These are phyloP conservation scores for Atethmia centrago DNA, from an alignment of 2,888 invertebrate species.

Conservation along the genomic window DNA sequence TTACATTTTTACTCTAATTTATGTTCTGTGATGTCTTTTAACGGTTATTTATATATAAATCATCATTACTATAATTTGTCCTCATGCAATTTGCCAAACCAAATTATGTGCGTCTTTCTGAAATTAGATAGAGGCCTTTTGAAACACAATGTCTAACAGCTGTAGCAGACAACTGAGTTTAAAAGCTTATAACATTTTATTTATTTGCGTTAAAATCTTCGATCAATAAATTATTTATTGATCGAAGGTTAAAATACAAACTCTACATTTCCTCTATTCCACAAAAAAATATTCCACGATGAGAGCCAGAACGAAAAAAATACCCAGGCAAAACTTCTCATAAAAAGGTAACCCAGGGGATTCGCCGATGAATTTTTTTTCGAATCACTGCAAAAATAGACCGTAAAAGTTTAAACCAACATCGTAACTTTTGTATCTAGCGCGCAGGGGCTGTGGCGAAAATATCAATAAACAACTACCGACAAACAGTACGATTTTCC, in stretches of 20 bases:
- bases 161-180: neutral
- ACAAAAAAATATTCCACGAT: neutral
- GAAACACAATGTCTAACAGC: neutral
- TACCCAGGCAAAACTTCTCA: constrained; percentile 1
- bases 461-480: constrained; percentile 79
- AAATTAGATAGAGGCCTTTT: neutral
- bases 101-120: neutral
- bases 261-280: neutral
- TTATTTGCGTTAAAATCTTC: constrained; percentile 2
- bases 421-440: constrained; percentile 54
- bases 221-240: too few relatives aligned
- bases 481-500: constrained; percentile 78
- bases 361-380: constrained; percentile 37
- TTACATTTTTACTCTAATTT: neutral
- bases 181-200: neutral
- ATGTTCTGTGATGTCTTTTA: neutral
- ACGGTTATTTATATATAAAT: neutral
- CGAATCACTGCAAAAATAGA: constrained; percentile 54
- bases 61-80: neutral
- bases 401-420: constrained; percentile 59
- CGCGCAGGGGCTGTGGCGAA: constrained; percentile 63
- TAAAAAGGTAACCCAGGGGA: constrained; percentile 20
- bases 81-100: neutral
- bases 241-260: too few relatives aligned
- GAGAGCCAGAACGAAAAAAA: constrained; percentile 1